These are phyloP conservation scores for Octodon degus DNA, from an alignment of 2,113 vertebrate genomes.

Conservation along the genomic window DNA sequence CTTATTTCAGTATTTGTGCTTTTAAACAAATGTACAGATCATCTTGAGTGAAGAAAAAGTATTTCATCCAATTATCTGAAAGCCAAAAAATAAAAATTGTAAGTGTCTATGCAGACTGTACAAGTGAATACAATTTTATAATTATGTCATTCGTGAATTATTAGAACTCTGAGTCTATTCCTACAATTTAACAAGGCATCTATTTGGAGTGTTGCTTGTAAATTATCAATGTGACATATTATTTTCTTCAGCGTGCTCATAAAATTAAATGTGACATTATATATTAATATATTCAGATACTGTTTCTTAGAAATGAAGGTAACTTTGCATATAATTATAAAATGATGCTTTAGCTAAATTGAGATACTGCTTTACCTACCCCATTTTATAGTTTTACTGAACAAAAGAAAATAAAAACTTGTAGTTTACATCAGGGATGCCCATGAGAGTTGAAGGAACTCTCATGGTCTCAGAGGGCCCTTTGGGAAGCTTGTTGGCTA, in stretches of 20 bases:
- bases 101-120: not conserved
- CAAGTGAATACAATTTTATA: not conserved
- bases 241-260: not conserved
- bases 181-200: not conserved
- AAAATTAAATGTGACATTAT: not conserved
- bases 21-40: not conserved
- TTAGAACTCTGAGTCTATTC: not conserved
- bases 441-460: not conserved
- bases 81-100: not conserved
- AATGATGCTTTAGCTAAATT: not conserved
- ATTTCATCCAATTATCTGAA: not conserved
- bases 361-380: not conserved
- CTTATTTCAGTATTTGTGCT: not conserved
- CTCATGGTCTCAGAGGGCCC: not conserved
- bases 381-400: not conserved
- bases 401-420: not conserved
- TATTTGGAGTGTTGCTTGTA: not conserved
- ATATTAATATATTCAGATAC: not conserved
- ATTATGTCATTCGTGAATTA: not conserved
- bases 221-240: not conserved
- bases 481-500: not conserved
- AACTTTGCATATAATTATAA: not conserved
- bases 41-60: not conserved
- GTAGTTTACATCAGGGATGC: not conserved
- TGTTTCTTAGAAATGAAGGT: constrained; percentile 9